Evolutionary conservation across 2,888 invertebrate genomes (phyloP), one percentile per base, ranked within the genome.

Genomic region (Seladonia tumulorum): DNA sequence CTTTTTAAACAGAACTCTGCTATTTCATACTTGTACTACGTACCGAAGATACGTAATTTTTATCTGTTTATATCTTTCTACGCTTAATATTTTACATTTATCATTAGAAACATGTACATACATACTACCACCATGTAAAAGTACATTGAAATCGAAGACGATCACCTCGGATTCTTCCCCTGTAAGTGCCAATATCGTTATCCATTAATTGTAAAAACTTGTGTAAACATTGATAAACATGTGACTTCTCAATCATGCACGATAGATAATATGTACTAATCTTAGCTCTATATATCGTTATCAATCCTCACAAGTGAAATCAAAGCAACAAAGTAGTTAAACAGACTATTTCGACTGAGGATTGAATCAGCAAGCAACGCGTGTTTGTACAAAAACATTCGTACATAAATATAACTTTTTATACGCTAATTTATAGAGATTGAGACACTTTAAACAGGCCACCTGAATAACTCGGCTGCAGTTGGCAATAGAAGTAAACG

Each of bases 361-460:
- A 60, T 60, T 60, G 60, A 25, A 14, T 14, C 14, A 25, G 25
- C 16, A 25, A 60, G 25, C 25, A 14, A 60, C 60, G 16, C 25
- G 60, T 25, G 25, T 60, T 25, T 60, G 60, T 60, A 60, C 5
- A 60, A 25, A 25, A 60, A 25, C 14, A 5, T 1, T 25, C 14
- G 5, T 25, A 25, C 14, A 60, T 25, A 60, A 63, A 63, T 63
- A 63, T 63, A 63, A 63, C 63, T 16, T 63, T 63, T 63, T 29
- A 29, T 29, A 29, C 1, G 16, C 29, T 63, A 63, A 63, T 63
- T 63, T 63, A 63, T 63, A 63, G 16, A 63, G 29, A 63, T 63
- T 63, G 63, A 25, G 63, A 29, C 63, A 63, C 63, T 29, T 63
- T 25, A 63, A 63, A 63, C 60, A 16, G 63, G 29, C 63, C 63